These are phyloP conservation scores for Protobothrops mucrosquamatus DNA, from an alignment of 2,113 vertebrate genomes.

Conservation along the genomic window DNA sequence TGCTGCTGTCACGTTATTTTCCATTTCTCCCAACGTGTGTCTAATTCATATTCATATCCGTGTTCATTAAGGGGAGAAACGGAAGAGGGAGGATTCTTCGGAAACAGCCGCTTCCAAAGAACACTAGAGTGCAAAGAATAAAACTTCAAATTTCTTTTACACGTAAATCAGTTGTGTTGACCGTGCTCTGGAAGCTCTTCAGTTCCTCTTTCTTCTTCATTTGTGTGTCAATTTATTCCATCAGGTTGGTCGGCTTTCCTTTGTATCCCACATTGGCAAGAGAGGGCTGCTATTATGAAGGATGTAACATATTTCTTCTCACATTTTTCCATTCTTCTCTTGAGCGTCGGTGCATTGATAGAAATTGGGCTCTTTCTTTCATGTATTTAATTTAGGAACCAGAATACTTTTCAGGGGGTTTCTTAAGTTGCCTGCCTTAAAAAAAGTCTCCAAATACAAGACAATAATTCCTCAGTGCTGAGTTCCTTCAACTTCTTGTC, in stretches of 20 bases:
- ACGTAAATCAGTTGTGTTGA: neutral
- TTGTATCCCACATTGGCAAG: neutral
- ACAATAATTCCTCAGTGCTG: neutral
- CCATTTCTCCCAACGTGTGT: slow-evolving; percentile 8
- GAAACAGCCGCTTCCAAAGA: neutral
- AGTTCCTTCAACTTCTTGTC: neutral
- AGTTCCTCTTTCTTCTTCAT: neutral
- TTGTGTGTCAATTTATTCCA: neutral
- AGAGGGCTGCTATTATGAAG: neutral
- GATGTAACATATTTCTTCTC: neutral
- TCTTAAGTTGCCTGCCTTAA: neutral
- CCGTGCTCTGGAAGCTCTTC: neutral
- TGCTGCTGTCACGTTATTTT: neutral
- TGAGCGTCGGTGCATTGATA: neutral
- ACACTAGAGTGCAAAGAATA: neutral
- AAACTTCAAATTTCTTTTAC: neutral
- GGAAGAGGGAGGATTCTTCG: slow-evolving; percentile 12
- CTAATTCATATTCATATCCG: neutral
- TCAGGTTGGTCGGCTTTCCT: neutral
- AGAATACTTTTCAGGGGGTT: neutral
- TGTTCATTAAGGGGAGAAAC: neutral
- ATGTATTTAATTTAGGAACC: neutral
- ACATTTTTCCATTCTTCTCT: slow-evolving; percentile 1
- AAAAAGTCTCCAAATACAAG: neutral
- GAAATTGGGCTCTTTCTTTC: neutral